Conservation (phyloP, 1,140 invertebrate genomes). For the Diplogasteroides magnus region DNA sequence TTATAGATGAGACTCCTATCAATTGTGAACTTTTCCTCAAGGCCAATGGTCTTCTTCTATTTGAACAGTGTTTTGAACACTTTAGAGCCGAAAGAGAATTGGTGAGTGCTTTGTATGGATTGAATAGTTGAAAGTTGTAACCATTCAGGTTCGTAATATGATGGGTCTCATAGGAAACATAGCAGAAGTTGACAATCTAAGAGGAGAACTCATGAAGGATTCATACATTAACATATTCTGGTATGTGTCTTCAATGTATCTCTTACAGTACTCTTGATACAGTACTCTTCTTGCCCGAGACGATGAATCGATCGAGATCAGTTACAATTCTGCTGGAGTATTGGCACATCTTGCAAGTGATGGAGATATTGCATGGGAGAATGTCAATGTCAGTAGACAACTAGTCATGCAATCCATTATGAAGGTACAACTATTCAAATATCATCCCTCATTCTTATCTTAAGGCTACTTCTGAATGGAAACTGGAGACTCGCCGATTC, state of each 20-base stretch:
- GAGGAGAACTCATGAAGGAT: constrained; percentile 75
- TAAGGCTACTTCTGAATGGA: constrained; percentile 77
- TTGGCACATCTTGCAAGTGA: constrained; percentile 89
- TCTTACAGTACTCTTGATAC: constrained; percentile 35
- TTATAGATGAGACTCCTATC: constrained; percentile 48
- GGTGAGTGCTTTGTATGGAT: background rate
- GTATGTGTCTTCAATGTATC: constrained; percentile 41
- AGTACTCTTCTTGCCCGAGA: constrained; percentile 74
- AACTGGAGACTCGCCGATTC: constrained; percentile 76
- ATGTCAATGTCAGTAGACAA: constrained; percentile 65
- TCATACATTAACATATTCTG: constrained; percentile 77
- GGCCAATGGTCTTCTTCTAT: constrained; percentile 40
- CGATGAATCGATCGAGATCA: constrained; percentile 90
- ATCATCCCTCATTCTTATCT: constrained; percentile 24
- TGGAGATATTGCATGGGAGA: constrained; percentile 74
- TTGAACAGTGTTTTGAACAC: constrained; percentile 38
- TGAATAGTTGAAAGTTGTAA: background rate
- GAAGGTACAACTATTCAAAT: constrained; percentile 31
- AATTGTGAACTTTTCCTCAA: constrained; percentile 50
- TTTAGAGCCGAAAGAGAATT: constrained; percentile 34
- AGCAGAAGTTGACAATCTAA: constrained; percentile 80
- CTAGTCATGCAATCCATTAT: constrained; percentile 72
- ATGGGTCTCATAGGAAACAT: constrained; percentile 80
- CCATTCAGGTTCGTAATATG: constrained; percentile 47
- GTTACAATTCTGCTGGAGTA: constrained; percentile 92